Evolutionary conservation across 2,888 invertebrate genomes (phyloP), one percentile per base, ranked within the genome.

Genomic region (Halictus ligatus): DNA sequence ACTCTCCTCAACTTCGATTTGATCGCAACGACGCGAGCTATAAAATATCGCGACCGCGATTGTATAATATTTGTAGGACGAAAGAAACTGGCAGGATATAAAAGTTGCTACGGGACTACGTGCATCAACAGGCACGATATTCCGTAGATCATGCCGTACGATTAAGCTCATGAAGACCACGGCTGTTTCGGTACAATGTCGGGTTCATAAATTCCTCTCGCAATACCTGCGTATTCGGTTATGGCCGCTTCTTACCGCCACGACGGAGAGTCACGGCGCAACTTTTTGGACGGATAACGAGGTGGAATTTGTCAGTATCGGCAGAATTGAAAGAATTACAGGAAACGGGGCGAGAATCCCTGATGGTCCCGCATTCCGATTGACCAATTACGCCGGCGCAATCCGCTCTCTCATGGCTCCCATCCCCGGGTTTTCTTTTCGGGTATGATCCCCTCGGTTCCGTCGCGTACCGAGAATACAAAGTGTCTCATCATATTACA

Each of bases 221-320:
- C 18, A 77, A 74, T 80, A 83, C 81, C n/a, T 29, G 80, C 84
- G 78, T 87, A 77, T 81, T 88, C 77, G 87, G 77, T 71, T 77
- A 88, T 76, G 76, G 50, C 83, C 48, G 82, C 71, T 87, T 88
- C 81, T 85, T 85, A 75, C 75, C 8, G 13, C 35, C 64, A 54
- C 72, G 12, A 13, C 54, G 64, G 29, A 60, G 64, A 78, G 77
- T 58, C 35, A 60, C 46, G 72, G 46, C 13, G 64, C 88, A 48
- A 78, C 69, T 89, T 88, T 89, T 88, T 88, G 69, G 75, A 29
- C 79, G 69, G 54, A 35, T 80, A 78, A 83, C 83, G 74, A 88
- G 78, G 12, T 69, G 83, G 88, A 88, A 88, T 88, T 88, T 87
- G 81, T 88, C 83, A 81, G 83, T 78, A 86, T 88, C 81, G 81